Evolutionary conservation across 2,888 invertebrate species (phyloP), one percentile per base, ranked within the genome.

Genomic region (Stenoptilia bipunctidactyla): DNA sequence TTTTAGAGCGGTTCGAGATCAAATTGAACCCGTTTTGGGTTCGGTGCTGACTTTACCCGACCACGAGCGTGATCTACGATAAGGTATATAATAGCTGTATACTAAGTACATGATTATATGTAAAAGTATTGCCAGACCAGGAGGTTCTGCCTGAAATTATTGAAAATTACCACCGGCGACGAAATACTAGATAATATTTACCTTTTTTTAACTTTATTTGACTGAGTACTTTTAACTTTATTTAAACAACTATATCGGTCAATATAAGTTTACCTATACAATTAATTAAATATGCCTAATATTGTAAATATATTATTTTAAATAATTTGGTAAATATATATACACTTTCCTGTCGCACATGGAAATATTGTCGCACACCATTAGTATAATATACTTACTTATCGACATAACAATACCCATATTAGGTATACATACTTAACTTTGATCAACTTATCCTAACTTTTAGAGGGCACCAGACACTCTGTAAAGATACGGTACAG

Each of bases 251-350:
- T 20, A 20, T 20, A 20, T 20, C 20, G 3, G 20, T 20, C 20
- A 20, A 20, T 5, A 20, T 20, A 5, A 20, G 20, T 20, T 20
- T 20, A 20, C 8, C 3, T 20, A 20, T n/a, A n/a, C n/a, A 20
- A 20, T 20, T 20, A 20, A 5, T 3, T 5, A 8, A 20, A 9
- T 30, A 30, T 10, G 30, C 30, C 30, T 30, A 30, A 30, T 30
- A 46, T 44, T 57, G 52, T 52, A 57, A 48, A 55, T 56, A 53
- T 49, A 48, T 52, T 54, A 38, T 38, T 53, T 45, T 51, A 45
- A 44, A 42, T 51, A 44, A 50, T 48, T 43, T 41, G 45, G 34
- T 47, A 48, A 46, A 20, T 20, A 20, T 20, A 5, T 20, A 20
- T 20, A 20, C 20, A 20, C 20, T 5, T n/a, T n/a, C 20, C 20